Evolutionary conservation across 2,888 invertebrate species (phyloP).

Genomic region (Sinotaia quadrata): DNA sequence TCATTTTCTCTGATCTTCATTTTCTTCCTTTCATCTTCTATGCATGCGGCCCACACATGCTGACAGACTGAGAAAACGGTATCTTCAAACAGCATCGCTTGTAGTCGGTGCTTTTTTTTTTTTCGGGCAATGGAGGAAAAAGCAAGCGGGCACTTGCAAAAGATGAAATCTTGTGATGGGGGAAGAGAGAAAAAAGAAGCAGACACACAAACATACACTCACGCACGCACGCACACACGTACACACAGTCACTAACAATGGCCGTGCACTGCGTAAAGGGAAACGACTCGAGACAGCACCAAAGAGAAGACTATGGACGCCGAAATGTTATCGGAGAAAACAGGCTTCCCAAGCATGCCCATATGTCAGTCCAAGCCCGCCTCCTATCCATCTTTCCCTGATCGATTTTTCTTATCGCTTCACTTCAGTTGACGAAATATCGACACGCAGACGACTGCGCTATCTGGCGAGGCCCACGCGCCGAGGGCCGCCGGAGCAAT

Average conservation of each 20-base stretch:
- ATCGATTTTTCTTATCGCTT: constrained; percentile 28
- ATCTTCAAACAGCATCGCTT: no score
- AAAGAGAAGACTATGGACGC: background rate
- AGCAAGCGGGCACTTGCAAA: no score
- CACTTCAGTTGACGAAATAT: constrained; percentile 30
- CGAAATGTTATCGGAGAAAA: constrained; percentile 21
- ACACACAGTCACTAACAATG: background rate
- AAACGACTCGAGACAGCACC: background rate
- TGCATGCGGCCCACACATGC: background rate
- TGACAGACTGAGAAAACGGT: background rate
- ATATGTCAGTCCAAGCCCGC: constrained; percentile 1
- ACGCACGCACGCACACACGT: background rate
- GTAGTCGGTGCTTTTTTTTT: no score
- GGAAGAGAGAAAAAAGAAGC: background rate
- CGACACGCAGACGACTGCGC: constrained; percentile 15
- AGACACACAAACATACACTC: background rate
- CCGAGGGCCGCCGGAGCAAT: no score
- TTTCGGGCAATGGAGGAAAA: no score
- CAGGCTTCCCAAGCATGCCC: background rate
- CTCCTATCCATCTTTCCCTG: background rate
- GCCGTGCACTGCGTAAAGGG: background rate
- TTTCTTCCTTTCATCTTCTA: background rate
- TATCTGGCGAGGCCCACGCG: constrained; percentile 9
- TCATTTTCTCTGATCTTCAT: background rate
- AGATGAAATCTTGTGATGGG: no score